These are phyloP conservation scores for Sinocyclocheilus rhinocerous DNA, from an alignment of 2,113 vertebrate species.

Conservation along the genomic window DNA sequence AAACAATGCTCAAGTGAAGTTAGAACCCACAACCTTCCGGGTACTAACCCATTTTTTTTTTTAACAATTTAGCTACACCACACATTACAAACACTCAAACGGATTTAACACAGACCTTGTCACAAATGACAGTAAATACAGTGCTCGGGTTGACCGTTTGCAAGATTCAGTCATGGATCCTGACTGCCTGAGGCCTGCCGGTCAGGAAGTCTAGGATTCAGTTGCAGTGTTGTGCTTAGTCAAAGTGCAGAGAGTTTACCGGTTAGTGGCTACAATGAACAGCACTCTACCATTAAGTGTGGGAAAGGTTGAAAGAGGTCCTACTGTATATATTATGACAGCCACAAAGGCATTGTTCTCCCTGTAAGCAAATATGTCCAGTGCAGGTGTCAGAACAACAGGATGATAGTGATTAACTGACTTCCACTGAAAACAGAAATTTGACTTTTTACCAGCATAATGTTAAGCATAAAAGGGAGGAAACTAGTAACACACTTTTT, in stretches of 20 bases:
- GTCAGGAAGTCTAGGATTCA: slow-evolving; percentile 5
- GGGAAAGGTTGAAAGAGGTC: slow-evolving; percentile 20
- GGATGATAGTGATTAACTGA: not conserved
- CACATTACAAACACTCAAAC: not conserved
- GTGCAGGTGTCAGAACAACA: not conserved
- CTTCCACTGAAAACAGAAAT: slow-evolving; percentile 12
- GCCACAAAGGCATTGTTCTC: not conserved
- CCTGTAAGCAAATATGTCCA: slow-evolving; percentile 4
- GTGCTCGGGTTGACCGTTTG: not conserved
- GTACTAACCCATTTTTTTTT: not conserved
- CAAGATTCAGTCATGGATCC: not conserved
- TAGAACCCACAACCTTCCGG: not conserved
- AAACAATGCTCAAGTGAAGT: not conserved
- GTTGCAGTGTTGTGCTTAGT: slow-evolving; percentile 22
- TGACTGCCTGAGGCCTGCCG: not conserved
- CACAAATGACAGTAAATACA: slow-evolving; percentile 10
- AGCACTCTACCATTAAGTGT: not conserved
- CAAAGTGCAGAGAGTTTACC: slow-evolving; percentile 12
- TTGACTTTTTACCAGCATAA: not conserved
- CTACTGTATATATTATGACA: slow-evolving; percentile 12
- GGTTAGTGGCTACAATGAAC: not conserved
- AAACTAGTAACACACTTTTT: not conserved
- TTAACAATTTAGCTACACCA: not conserved
- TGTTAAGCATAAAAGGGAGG: not conserved
- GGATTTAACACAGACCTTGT: not conserved